These are phyloP conservation scores for Mesitornis unicolor DNA, from an alignment of 2,113 vertebrate species.

Conservation along the genomic window DNA sequence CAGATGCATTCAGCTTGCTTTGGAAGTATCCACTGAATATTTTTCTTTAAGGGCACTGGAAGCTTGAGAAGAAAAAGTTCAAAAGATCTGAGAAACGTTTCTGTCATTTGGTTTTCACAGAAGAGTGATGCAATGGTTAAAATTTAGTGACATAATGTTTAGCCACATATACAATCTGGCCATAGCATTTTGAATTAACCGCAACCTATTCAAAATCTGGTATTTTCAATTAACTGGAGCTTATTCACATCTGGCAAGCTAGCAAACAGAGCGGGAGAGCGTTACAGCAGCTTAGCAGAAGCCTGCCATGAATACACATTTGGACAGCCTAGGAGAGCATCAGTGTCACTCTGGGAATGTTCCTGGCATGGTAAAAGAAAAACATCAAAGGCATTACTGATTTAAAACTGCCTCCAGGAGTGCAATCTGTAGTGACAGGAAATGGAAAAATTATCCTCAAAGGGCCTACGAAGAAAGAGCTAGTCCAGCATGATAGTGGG, in stretches of 20 bases:
- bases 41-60: background rate
- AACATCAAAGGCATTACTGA: slow-evolving; percentile 69
- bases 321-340: slow-evolving; percentile 63
- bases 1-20: background rate
- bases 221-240: slow-evolving; percentile 51
- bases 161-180: background rate
- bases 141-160: background rate
- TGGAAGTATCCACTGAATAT: background rate
- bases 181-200: slow-evolving; percentile 20
- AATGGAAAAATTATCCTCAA: slow-evolving; percentile 67
- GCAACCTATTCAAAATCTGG: slow-evolving; percentile 51
- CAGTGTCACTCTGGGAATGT: slow-evolving; percentile 67
- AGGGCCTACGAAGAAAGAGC: slow-evolving; percentile 43
- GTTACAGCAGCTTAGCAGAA: slow-evolving; percentile 46
- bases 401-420: slow-evolving; percentile 69
- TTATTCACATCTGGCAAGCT: slow-evolving; percentile 59
- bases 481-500: slow-evolving; percentile 3
- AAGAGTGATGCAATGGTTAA: background rate
- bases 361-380: slow-evolving; percentile 64
- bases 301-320: slow-evolving; percentile 63
- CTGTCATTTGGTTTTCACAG: background rate
- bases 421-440: slow-evolving; percentile 68
- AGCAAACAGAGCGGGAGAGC: background rate
- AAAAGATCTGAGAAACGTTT: background rate
- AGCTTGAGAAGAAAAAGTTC: background rate